Evolutionary conservation across 2,888 invertebrate species (phyloP), one percentile per base, ranked within the genome.

Genomic region (Venusia cambrica): DNA sequence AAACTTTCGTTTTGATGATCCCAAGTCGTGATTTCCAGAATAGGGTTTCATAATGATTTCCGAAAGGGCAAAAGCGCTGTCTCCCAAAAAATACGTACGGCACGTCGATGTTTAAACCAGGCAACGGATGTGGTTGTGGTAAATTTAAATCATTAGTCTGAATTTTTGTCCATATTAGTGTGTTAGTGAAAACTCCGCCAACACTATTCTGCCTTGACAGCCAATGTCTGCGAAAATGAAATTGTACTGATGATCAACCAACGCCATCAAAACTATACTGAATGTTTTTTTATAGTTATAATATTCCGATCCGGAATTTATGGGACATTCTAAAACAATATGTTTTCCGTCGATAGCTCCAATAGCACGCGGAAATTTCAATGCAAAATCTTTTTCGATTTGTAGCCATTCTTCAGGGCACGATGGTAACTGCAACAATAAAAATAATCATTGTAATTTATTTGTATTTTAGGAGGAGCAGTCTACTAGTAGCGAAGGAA

Each of bases 21-120:
- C 43, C 7, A 7, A 11, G 16, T 43, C 25, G 27, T 49, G 48
- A 21, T 42, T 41, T 20, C 50, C 54, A 16, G 54, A 37, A 45
- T 45, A 52, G 5, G 50, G 48, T 39, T 54, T 52, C 54, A 54
- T 48, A 2, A 49, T 20, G 17, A 48, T 20, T 35, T 13, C 16
- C 5, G 35, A 22, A 12, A 51, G 42, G 11, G 53, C 50, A 45
- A 51, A 51, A 10, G 54, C 49, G 4, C 49, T 39, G 15, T 49
- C 46, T 28, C 42, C 46, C 30, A 51, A 31, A 42, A 43, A 29
- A 12, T n/a, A 35, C 36, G 18, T 48, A 51, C 4, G 50, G 50
- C 11, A 55, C 33, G 21, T 46, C 34, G 8, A 26, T 38, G 9
- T 42, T 38, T 31, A 37, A 43, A 28, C 38, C 42, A 13, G 53